Percentiles rank a stretch among this genome's conserved stretches.
These are phyloP conservation scores for Notolabrus celidotus DNA, from an alignment of 2,797 vertebrate species.

Conservation along the genomic window DNA sequence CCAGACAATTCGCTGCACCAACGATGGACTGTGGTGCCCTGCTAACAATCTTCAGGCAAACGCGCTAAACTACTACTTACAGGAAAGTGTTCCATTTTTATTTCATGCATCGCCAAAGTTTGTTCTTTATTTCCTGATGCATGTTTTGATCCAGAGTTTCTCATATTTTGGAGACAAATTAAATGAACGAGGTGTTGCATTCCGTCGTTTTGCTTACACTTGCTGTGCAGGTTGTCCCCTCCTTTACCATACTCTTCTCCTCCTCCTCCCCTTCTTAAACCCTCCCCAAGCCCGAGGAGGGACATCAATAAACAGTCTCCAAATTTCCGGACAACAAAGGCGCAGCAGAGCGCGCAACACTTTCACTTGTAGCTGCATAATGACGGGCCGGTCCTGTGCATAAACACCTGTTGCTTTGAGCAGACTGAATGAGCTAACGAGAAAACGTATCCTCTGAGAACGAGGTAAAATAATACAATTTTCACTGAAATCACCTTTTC, in stretches of 20 bases:
- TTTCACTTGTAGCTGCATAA: conserved; percentile 62
- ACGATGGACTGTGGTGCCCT: background rate
- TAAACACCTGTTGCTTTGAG: conserved; percentile 67
- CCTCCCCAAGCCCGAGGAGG: conserved; percentile 45
- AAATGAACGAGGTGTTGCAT: background rate
- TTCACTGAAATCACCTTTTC: too few species aligned
- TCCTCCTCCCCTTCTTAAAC: background rate
- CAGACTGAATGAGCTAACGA: background rate
- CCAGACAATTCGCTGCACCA: conserved; percentile 13
- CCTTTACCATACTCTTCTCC: background rate
- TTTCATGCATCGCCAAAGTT: too few species aligned
- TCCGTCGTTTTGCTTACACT: background rate
- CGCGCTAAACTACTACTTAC: background rate
- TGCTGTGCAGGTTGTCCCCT: conserved; percentile 2
- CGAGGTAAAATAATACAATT: too few species aligned
- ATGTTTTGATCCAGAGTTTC: background rate
- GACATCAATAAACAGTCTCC: conserved; percentile 63
- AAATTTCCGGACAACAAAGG: conserved; percentile 75
- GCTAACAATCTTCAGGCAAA: background rate
- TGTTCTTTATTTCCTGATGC: background rate
- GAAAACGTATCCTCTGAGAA: background rate
- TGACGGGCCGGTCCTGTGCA: conserved; percentile 20
- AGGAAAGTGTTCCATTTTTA: background rate
- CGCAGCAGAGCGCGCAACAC: conserved; percentile 59
- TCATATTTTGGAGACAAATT: background rate